Conservation (phyloP, 2,888 invertebrate species). For the Sphaerophoria rueppellii region DNA sequence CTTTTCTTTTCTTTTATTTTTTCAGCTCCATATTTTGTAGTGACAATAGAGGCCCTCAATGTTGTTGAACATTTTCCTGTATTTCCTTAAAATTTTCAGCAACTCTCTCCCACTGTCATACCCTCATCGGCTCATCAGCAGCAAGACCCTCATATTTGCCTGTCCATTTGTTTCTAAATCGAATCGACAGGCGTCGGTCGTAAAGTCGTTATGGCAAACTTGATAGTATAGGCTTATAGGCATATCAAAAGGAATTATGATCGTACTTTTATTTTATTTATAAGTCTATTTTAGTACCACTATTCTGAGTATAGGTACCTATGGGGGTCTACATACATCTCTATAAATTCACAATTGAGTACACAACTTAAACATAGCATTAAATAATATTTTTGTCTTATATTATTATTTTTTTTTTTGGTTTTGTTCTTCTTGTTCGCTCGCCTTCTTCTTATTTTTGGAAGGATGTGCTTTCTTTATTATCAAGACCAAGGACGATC, state of each 20-base stretch:
- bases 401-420: slow-evolving; percentile 4
- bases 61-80: not conserved
- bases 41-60: too few relatives aligned
- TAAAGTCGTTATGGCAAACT: slow-evolving; percentile 49
- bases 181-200: slow-evolving; percentile 51
- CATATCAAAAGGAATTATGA: slow-evolving; percentile 66
- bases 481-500: not conserved
- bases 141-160: slow-evolving; percentile 14
- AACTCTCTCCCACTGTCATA: not conserved
- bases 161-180: slow-evolving; percentile 13
- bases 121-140: not conserved
- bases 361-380: slow-evolving; percentile 70
- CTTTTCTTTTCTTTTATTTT: too few relatives aligned
- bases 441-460: slow-evolving; percentile 3
- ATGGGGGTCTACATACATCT: not conserved
- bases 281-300: slow-evolving; percentile 5
- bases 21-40: too few relatives aligned
- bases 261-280: slow-evolving; percentile 62
- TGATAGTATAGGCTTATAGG: slow-evolving; percentile 63
- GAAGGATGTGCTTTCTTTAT: not conserved
- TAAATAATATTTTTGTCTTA: slow-evolving; percentile 60
- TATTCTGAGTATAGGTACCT: not conserved
- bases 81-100: not conserved
- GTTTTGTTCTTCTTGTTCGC: slow-evolving; percentile 7
- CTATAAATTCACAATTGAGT: slow-evolving; percentile 67